These are phyloP conservation scores for Isotomurus palustris DNA, from an alignment of 2,888 invertebrate genomes.

Conservation along the genomic window DNA sequence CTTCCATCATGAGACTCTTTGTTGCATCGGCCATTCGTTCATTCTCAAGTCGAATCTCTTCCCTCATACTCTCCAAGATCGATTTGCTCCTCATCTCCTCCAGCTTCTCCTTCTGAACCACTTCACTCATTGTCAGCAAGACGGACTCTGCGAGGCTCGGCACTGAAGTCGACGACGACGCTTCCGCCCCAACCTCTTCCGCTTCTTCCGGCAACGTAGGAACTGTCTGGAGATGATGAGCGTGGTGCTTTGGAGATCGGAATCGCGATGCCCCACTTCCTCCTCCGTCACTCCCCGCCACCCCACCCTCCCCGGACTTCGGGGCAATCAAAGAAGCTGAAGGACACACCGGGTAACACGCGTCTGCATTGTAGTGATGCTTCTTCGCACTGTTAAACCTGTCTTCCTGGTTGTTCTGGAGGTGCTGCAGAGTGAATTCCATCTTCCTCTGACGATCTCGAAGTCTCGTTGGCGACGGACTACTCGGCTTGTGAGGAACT, in stretches of 20 bases:
- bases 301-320: not conserved
- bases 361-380: constrained; percentile 3
- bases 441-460: constrained; percentile 8
- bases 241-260: constrained; percentile 9
- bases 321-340: constrained; percentile 3
- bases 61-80: constrained; percentile 39
- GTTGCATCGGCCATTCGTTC: constrained; percentile 40
- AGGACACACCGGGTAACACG: not conserved
- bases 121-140: not conserved
- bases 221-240: constrained; percentile 5
- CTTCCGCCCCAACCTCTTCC: not conserved
- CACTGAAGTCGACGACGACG: not conserved
- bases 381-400: not conserved
- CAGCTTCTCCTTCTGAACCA: constrained; percentile 3
- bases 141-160: too few relatives aligned
- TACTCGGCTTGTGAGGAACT: too few relatives aligned
- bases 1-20: constrained; percentile 41
- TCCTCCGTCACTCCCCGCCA: not conserved
- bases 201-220: constrained; percentile 1
- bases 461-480: constrained; percentile 7
- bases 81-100: constrained; percentile 17
- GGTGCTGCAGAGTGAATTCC: constrained; percentile 8
- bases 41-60: constrained; percentile 41
- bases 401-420: constrained; percentile 8
- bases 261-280: not conserved